Conservation (phyloP, 2,797 vertebrate genomes). For the Eremophila alpestris region DNA sequence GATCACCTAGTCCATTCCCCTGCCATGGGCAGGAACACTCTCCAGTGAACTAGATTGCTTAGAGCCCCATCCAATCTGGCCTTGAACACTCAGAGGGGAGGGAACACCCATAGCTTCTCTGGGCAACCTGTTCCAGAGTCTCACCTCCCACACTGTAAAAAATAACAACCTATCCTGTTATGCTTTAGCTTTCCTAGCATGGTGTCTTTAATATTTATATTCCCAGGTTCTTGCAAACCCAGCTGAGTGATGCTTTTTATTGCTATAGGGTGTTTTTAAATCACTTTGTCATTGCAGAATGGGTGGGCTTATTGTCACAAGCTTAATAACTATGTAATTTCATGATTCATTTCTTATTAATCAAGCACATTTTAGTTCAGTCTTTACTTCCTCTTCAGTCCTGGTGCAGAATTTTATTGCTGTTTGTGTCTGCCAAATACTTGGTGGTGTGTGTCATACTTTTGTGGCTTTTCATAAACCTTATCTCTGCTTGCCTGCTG, state of each 20-base stretch:
- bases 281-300: neutral
- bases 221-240: neutral
- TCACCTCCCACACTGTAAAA: neutral
- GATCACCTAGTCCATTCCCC: too few species aligned
- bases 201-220: neutral
- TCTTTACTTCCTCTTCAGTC: neutral
- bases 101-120: neutral
- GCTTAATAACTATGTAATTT: neutral
- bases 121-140: neutral
- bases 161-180: neutral
- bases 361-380: neutral
- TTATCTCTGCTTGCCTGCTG: neutral
- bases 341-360: neutral
- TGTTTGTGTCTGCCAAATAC: neutral
- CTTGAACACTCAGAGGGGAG: neutral
- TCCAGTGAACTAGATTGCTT: neutral
- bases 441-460: neutral
- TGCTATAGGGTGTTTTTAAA: neutral
- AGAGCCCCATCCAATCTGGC: neutral
- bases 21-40: neutral
- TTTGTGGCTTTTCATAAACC: constrained; percentile 5
- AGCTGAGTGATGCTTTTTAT: neutral
- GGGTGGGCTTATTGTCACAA: neutral
- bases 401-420: neutral
- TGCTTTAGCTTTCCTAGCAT: neutral